These are phyloP conservation scores for Marisa cornuarietis DNA, from an alignment of 1,140 invertebrate species.

Conservation along the genomic window DNA sequence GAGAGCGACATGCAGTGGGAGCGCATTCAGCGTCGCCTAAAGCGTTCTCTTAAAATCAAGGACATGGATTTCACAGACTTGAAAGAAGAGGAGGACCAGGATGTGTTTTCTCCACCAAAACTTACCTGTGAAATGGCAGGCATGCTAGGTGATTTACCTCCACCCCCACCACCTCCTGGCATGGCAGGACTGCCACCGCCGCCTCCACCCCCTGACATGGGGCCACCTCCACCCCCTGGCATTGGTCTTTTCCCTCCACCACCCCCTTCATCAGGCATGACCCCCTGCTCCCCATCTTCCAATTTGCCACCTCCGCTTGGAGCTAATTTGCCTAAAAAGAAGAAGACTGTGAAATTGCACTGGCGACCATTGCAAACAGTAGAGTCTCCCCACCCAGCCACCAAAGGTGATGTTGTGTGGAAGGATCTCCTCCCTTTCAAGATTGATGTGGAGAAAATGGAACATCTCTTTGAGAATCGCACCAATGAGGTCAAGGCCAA, in stretches of 20 bases:
- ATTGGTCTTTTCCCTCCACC: slow-evolving; percentile 64
- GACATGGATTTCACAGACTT: slow-evolving; percentile 97
- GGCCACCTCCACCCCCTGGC: slow-evolving; percentile 62
- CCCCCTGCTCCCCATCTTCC: slow-evolving; percentile 63
- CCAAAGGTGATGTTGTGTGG: slow-evolving; percentile 86
- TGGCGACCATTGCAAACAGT: slow-evolving; percentile 85
- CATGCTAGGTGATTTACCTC: slow-evolving; percentile 64
- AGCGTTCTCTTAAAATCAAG: slow-evolving; percentile 87
- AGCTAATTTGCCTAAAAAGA: slow-evolving; percentile 79
- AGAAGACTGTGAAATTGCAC: slow-evolving; percentile 99
- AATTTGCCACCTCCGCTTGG: slow-evolving; percentile 65
- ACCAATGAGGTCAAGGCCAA: slow-evolving; percentile 95
- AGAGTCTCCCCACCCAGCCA: slow-evolving; percentile 72
- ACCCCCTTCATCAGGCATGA: slow-evolving; percentile 60
- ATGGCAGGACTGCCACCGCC: slow-evolving; percentile 62
- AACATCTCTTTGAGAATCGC: slow-evolving; percentile 96
- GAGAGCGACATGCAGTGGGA: slow-evolving; percentile 97
- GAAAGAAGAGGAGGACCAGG: slow-evolving; percentile 70
- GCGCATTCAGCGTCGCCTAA: slow-evolving; percentile 82
- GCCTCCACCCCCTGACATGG: slow-evolving; percentile 52
- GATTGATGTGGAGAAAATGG: slow-evolving; percentile 92
- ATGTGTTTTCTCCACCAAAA: slow-evolving; percentile 57
- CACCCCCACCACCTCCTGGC: slow-evolving; percentile 68
- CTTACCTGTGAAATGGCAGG: slow-evolving; percentile 43
- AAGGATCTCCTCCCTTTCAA: slow-evolving; percentile 82